phyloP scores from a whole-genome alignment of 2,797 vertebrate species.

The Coregonus suidteri region DNA sequence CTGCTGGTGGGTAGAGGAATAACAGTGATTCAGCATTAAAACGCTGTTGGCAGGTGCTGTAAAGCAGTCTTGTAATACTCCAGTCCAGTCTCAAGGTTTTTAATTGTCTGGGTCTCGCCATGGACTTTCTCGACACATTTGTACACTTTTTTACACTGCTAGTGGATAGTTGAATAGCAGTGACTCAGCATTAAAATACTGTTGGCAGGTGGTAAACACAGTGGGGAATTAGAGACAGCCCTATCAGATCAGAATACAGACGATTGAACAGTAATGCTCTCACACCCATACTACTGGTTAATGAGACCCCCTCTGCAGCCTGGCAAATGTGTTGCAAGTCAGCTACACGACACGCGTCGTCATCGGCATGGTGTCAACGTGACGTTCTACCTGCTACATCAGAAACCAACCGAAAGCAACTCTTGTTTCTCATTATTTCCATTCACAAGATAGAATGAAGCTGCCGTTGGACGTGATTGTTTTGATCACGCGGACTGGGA shows the following conservation, averaged over 20 bases:
- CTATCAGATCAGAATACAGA: too few relatives aligned
- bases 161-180: not conserved
- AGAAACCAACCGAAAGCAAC: too few relatives aligned
- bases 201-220: not conserved
- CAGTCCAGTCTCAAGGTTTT: not conserved
- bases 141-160: not conserved
- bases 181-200: not conserved
- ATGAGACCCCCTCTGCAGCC: not conserved
- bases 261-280: too few relatives aligned
- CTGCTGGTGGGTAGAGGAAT: slow-evolving; percentile 31
- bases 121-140: not conserved
- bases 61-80: not conserved
- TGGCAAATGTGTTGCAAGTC: too few relatives aligned
- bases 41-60: not conserved
- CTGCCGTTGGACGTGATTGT: too few relatives aligned
- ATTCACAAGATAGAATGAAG: too few relatives aligned
- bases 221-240: too few relatives aligned
- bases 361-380: too few relatives aligned
- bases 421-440: too few relatives aligned
- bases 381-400: too few relatives aligned
- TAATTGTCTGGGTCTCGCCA: not conserved
- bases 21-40: slow-evolving; percentile 47
- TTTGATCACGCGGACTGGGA: too few relatives aligned
- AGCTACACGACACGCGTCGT: too few relatives aligned
- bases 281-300: not conserved